Evolutionary conservation across 2,888 invertebrate species (phyloP).

Genomic region (Synanthedon tipuliformis): DNA sequence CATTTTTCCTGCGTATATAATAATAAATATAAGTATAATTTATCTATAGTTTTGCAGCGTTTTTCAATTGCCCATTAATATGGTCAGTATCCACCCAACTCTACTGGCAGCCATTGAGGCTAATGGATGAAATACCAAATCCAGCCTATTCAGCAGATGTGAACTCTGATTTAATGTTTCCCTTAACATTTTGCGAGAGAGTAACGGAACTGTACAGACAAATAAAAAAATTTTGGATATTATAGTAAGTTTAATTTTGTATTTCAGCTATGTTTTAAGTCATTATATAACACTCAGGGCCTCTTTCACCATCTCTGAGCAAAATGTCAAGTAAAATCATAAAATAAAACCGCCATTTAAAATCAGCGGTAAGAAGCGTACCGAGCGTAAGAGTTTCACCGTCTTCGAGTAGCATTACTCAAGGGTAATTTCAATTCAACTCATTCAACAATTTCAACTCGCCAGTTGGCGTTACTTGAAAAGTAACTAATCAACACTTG

Average conservation of each 20-base stretch:
- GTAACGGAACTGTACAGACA: constrained; percentile 6
- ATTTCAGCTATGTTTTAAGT: neutral
- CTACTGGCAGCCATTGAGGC: constrained; percentile 7
- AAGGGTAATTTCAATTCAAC: too few relatives aligned
- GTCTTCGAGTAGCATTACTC: too few relatives aligned
- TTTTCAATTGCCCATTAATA: constrained; percentile 6
- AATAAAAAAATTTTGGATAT: constrained; percentile 6
- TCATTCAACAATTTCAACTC: too few relatives aligned
- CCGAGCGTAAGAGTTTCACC: too few relatives aligned
- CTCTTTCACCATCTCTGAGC: too few relatives aligned
- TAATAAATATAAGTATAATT: neutral
- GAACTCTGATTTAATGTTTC: constrained; percentile 7
- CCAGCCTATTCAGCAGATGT: constrained; percentile 8
- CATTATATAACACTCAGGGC: too few relatives aligned
- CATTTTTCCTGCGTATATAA: too few relatives aligned
- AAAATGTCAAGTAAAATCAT: too few relatives aligned
- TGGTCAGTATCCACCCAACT: constrained; percentile 8
- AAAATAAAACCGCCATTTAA: too few relatives aligned
- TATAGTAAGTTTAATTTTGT: constrained; percentile 4
- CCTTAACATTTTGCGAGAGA: constrained; percentile 4
- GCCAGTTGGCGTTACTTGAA: too few relatives aligned
- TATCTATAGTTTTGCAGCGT: constrained; percentile 7
- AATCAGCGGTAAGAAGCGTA: too few relatives aligned
- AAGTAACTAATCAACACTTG: too few relatives aligned
- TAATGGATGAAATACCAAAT: constrained; percentile 10